These are phyloP conservation scores for Goniozus legneri DNA, from an alignment of 1,140 invertebrate genomes.

Conservation along the genomic window DNA sequence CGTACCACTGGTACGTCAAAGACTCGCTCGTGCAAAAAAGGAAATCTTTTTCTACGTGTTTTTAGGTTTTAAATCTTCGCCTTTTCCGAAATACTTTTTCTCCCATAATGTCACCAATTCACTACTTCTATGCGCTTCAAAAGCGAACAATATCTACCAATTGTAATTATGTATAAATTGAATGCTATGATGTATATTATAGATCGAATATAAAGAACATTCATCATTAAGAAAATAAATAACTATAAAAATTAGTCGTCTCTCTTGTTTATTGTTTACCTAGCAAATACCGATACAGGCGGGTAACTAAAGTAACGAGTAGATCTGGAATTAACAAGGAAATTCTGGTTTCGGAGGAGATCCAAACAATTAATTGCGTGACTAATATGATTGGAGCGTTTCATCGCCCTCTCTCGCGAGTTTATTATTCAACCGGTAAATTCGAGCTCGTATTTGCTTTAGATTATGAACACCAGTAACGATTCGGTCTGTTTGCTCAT, in stretches of 20 bases:
- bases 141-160: slow-evolving; percentile 46
- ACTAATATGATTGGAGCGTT: too few relatives aligned
- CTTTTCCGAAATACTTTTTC: slow-evolving; percentile 12
- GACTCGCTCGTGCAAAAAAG: background rate
- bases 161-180: slow-evolving; percentile 56
- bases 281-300: too few relatives aligned
- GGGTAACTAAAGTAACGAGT: too few relatives aligned
- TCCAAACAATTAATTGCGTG: too few relatives aligned
- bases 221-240: slow-evolving; percentile 55
- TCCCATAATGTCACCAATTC: slow-evolving; percentile 30
- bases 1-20: background rate
- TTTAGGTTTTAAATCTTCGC: slow-evolving; percentile 35
- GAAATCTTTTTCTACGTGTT: slow-evolving; percentile 34
- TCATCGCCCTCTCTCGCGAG: too few relatives aligned
- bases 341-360: too few relatives aligned
- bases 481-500: too few relatives aligned
- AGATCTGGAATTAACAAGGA: too few relatives aligned
- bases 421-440: too few relatives aligned
- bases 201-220: slow-evolving; percentile 56
- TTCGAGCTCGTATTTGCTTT: too few relatives aligned
- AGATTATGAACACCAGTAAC: too few relatives aligned
- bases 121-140: slow-evolving; percentile 43
- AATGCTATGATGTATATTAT: slow-evolving; percentile 58
- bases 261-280: background rate
- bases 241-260: slow-evolving; percentile 44